Evolutionary conservation across 2,113 vertebrate species (phyloP), one percentile per base, ranked within the genome.

Genomic region (Pangasianodon hypophthalmus): DNA sequence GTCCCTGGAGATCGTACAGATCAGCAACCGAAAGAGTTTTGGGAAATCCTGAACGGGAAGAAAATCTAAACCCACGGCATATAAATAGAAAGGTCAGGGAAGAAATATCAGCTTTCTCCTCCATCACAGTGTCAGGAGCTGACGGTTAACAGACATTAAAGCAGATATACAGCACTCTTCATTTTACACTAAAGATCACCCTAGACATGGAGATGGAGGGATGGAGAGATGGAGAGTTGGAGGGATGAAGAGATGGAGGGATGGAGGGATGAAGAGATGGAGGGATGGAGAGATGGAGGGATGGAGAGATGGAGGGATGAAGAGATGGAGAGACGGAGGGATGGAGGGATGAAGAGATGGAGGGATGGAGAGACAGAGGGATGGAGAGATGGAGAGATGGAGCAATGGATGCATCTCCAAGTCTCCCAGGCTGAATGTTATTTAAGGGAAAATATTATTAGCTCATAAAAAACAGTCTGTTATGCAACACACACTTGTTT

Each of bases 71-170:
- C 52, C 82, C 85, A 84, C 46, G 26, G 37, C 16, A 9, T 64
- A 91, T 80, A 79, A 71, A 88, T 52, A 84, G 88, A 69, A 46
- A 9, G 41, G 1, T 50, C 5, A 48, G 73, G 60, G 75, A 87
- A 91, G 77, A 90, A 92, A 87, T 41, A 90, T 21, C 71, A 84
- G 48, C 50, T 88, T 4, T 87, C 83, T 82, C 41, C 50, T 60
- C 60, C 86, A 88, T 92, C 92, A 44, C 26, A 29, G 46, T 7
- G 50, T 67, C 75, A 67, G 58, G 46, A 89, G 48, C 26, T 11
- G n/a, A 4, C 4, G 67, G 32, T 32, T 2, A 71, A 41, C 32
- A 73, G 37, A 37, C 8, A 8, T 26, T 24, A 26, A 21, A 21
- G 5, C 3, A 13, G 71, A 44, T 0, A 24, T 14, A 29, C 11